Percentiles rank a stretch among this genome's conserved stretches.
Evolutionary conservation across 2,113 vertebrate species (phyloP).

Genomic region (Lepisosteus oculatus): DNA sequence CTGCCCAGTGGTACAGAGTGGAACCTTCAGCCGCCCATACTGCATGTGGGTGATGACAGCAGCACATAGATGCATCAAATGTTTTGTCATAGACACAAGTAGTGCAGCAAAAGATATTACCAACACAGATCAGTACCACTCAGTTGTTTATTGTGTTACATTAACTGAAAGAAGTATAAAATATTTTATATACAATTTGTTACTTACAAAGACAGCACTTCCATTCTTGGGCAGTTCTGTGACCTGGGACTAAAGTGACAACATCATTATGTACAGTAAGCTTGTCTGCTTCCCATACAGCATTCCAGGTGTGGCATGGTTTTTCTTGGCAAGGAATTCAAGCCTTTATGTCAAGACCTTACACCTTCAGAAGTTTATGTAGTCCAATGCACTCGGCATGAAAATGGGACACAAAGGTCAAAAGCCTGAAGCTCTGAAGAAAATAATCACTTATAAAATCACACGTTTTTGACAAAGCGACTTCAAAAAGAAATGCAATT

Average conservation of each 20-base stretch:
- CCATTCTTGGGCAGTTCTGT: not conserved
- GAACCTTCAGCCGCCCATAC: too few relatives aligned
- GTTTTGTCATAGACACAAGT: too few relatives aligned
- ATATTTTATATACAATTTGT: slow-evolving; percentile 14
- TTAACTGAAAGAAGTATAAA: slow-evolving; percentile 10
- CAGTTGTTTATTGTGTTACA: not conserved
- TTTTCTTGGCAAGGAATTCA: not conserved
- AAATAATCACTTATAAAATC: not conserved
- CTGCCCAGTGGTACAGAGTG: too few relatives aligned
- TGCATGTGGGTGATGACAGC: too few relatives aligned
- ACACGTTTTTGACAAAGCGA: not conserved
- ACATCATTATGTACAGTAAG: not conserved
- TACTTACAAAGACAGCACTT: slow-evolving; percentile 1
- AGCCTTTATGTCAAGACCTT: not conserved
- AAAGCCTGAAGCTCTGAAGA: too few relatives aligned
- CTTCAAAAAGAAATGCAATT: not conserved
- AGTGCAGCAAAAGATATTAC: too few relatives aligned
- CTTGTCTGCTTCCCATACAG: too few relatives aligned
- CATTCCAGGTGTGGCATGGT: not conserved
- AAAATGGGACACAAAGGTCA: too few relatives aligned
- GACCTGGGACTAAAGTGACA: not conserved
- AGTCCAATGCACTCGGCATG: not conserved
- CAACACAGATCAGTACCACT: not conserved
- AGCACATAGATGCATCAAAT: too few relatives aligned
- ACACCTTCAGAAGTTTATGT: not conserved